Conservation (phyloP, 2,797 vertebrate species). For the Hirundo rustica region DNA sequence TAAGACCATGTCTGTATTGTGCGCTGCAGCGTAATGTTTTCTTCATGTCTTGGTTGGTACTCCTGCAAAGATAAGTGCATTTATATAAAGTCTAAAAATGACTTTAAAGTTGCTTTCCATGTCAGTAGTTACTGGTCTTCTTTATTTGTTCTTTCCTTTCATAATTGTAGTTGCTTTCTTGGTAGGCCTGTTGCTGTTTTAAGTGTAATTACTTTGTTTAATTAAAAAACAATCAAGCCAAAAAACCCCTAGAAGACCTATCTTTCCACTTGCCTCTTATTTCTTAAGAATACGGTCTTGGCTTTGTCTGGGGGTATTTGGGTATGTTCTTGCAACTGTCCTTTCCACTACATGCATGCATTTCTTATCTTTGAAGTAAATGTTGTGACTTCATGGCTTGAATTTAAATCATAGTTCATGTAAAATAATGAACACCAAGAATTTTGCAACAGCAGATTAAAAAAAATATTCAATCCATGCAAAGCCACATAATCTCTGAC, state of each 20-base stretch:
- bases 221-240: background rate
- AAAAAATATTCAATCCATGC: conserved; percentile 8
- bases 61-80: conserved; percentile 30
- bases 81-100: background rate
- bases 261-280: background rate
- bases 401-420: background rate
- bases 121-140: background rate
- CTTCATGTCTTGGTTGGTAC: conserved; percentile 26
- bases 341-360: conserved; percentile 60
- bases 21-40: background rate
- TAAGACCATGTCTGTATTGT: background rate
- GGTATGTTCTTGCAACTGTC: background rate
- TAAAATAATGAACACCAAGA: background rate
- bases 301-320: conserved; percentile 17
- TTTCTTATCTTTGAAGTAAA: conserved; percentile 62
- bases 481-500: conserved; percentile 54
- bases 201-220: background rate
- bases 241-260: background rate
- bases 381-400: conserved; percentile 59
- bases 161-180: background rate
- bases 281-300: background rate
- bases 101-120: background rate
- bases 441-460: background rate
- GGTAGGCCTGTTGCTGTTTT: background rate
- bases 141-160: background rate